A percentile compares a stretch with the other conserved stretches of the same genome.
These are phyloP conservation scores for Stichodactyla mertensii DNA, from an alignment of 64 coral and sea anemone species.

Conservation along the genomic window DNA sequence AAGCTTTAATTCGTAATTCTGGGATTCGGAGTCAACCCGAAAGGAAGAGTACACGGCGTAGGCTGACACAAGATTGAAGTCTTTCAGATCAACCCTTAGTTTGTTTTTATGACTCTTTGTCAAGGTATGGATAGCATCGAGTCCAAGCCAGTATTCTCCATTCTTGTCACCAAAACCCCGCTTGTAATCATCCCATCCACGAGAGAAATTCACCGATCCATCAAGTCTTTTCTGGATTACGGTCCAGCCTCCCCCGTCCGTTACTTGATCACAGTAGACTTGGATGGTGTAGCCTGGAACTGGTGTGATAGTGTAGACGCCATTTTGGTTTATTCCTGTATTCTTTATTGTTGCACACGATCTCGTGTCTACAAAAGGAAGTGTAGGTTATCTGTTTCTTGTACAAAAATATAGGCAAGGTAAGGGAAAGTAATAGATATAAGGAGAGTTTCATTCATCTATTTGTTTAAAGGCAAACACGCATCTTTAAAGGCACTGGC, in stretches of 20 bases:
- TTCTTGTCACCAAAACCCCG: not conserved
- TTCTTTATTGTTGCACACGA: not conserved
- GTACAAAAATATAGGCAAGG: no score
- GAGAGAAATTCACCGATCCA: no score
- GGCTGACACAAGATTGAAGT: not conserved
- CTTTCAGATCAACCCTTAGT: not conserved
- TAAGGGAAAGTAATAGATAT: no score
- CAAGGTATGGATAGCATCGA: conserved; percentile 3
- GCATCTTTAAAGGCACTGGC: no score
- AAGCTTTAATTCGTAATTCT: not conserved
- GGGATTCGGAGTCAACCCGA: not conserved
- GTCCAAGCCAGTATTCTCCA: conserved; percentile 7
- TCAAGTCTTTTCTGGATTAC: not conserved
- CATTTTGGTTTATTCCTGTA: not conserved
- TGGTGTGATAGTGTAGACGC: not conserved
- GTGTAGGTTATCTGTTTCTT: no score
- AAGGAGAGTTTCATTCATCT: no score
- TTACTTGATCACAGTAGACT: not conserved
- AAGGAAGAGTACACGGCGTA: not conserved
- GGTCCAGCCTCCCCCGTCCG: conserved; percentile 4
- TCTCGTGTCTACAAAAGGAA: not conserved
- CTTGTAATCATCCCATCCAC: not conserved
- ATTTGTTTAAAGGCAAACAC: no score
- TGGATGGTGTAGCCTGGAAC: not conserved
- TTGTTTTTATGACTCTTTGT: not conserved